Conservation (phyloP, 2,888 invertebrate genomes). For the Cyclophora punctaria region DNA sequence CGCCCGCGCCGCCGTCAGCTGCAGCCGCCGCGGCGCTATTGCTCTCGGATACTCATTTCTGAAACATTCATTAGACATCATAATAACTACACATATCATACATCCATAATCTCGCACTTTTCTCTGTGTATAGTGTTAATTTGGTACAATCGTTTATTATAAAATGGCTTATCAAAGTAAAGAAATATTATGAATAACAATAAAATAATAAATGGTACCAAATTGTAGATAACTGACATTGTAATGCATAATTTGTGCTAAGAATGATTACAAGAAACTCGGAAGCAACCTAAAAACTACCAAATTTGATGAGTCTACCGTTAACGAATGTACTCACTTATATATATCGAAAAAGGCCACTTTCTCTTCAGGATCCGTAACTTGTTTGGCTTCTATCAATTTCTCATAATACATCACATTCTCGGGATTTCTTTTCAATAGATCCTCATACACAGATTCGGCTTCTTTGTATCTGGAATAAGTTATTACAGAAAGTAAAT, state of each 20-base stretch:
- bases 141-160: too few relatives aligned
- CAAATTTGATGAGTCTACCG: too few relatives aligned
- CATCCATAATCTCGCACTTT: too few relatives aligned
- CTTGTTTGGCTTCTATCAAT: constrained; percentile 88
- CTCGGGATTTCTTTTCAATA: constrained; percentile 96
- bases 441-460: constrained; percentile 85
- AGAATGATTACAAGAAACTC: too few relatives aligned
- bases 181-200: too few relatives aligned
- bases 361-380: constrained; percentile 82
- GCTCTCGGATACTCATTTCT: constrained; percentile 88
- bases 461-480: constrained; percentile 82
- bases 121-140: too few relatives aligned
- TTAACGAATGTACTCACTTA: constrained; percentile 50
- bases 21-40: constrained; percentile 90
- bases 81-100: too few relatives aligned
- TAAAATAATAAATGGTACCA: too few relatives aligned
- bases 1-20: constrained; percentile 85
- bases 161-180: too few relatives aligned
- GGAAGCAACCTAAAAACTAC: too few relatives aligned
- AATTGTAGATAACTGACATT: too few relatives aligned
- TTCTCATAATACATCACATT: constrained; percentile 94
- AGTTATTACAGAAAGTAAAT: not conserved
- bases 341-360: constrained; percentile 87
- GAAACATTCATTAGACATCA: constrained; percentile 19
- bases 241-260: too few relatives aligned